A percentile compares a stretch with the other conserved stretches of the same genome.
Evolutionary conservation across 2,113 vertebrate species (phyloP).

Genomic region (Noctilio leporinus): DNA sequence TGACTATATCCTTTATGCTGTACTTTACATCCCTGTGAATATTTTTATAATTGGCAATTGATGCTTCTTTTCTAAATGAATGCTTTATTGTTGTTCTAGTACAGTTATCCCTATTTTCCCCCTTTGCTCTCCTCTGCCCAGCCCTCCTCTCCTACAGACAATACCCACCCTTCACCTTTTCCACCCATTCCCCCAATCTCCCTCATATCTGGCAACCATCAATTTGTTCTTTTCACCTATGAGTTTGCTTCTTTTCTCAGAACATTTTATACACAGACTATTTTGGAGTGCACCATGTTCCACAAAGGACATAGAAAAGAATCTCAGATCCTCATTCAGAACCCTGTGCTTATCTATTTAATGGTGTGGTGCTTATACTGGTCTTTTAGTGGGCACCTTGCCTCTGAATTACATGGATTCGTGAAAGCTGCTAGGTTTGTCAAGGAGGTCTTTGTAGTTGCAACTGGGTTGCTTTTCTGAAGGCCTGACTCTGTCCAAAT

Average conservation of each 20-base stretch:
- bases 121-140: too few relatives aligned
- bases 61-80: too few relatives aligned
- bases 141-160: too few relatives aligned
- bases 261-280: background rate
- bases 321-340: background rate
- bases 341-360: background rate
- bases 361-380: background rate
- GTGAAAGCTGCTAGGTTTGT: conserved; percentile 15
- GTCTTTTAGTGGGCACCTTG: background rate
- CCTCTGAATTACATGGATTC: conserved; percentile 3
- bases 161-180: background rate
- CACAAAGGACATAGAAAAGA: conserved; percentile 19
- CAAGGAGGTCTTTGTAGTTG: conserved; percentile 19
- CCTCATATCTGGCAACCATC: background rate
- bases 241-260: background rate
- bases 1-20: background rate
- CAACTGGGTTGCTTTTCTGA: background rate
- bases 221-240: background rate
- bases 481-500: background rate
- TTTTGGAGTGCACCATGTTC: background rate
- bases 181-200: background rate
- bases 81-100: too few relatives aligned
- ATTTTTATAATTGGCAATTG: background rate
- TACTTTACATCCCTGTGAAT: background rate
- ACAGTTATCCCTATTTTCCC: too few relatives aligned